Percentiles rank a stretch among this genome's conserved stretches.
Conservation (phyloP, 2,797 vertebrate species). For the Carcharodon carcharias region DNA sequence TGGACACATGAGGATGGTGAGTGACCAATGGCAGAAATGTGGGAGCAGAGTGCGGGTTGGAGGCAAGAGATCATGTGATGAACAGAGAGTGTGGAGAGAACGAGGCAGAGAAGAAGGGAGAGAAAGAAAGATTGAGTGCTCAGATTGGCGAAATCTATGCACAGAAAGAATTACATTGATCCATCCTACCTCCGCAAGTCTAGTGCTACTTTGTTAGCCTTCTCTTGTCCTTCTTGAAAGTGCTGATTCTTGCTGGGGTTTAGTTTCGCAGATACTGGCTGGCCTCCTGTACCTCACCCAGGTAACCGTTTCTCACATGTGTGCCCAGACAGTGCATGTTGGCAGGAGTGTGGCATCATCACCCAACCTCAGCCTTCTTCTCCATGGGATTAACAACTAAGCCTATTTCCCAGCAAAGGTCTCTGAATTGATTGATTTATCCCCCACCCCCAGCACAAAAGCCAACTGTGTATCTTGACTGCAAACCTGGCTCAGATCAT, state of each 20-base stretch:
- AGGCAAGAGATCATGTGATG: background rate
- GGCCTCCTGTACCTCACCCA: background rate
- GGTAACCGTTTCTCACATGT: background rate
- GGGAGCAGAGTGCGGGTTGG: background rate
- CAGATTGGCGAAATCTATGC: background rate
- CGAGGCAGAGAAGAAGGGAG: background rate
- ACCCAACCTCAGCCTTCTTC: background rate
- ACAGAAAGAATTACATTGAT: background rate
- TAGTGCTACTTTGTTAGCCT: background rate
- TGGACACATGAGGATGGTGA: background rate
- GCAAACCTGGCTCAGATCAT: too few relatives aligned
- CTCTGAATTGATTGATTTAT: background rate
- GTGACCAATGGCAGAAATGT: background rate
- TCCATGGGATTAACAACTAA: background rate
- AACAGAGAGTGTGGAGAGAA: background rate
- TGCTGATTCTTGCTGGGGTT: background rate
- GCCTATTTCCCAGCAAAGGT: background rate
- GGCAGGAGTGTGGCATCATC: background rate
- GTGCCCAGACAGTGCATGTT: background rate
- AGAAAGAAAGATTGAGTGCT: background rate
- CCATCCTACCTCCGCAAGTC: background rate
- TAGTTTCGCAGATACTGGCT: background rate
- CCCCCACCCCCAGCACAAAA: background rate
- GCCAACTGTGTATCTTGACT: too few relatives aligned
- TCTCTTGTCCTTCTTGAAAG: background rate